Evolutionary conservation across 2,113 vertebrate species (phyloP), one percentile per base, ranked within the genome.

Genomic region (Toxostoma redivivum): DNA sequence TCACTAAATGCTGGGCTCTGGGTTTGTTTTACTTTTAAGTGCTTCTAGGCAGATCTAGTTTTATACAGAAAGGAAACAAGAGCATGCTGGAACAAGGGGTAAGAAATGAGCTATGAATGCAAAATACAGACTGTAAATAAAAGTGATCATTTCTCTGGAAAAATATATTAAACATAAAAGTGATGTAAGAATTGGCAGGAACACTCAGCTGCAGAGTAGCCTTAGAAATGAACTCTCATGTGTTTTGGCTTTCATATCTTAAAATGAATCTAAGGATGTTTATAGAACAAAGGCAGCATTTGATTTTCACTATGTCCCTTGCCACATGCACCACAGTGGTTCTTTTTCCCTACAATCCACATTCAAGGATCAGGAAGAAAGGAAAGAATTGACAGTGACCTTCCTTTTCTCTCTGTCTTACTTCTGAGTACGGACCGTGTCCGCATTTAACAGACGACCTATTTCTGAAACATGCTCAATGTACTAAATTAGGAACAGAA

Each of bases 401-500:
- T 96, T 93, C 76, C 92, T 83, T 88, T 94, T 85, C 87, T 89
- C 81, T 80, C 28, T 35, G 78, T 20, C 87, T 91, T 42, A 38
- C 67, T 82, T 80, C 92, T 73, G 82, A 81, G 83, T 66, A 71
- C 16, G 60, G 92, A 51, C 92, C 12, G 33, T n/a, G 60, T 57
- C 90, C n/a, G 64, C 73, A 73, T 96, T 96, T 96, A 94, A 90
- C 92, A 96, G 95, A 45, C 74, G 86, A 97, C 96, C 94, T 96
- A 95, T 90, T 97, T 97, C 94, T 83, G 85, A 83, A 92, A 80
- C 76, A 86, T 28, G 82, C 64, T 93, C 82, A 17, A 66, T 33
- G 90, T 66, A 71, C 96, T 97, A 94, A 96, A 95, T 96, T 88
- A 67, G 94, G 67, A 97, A 93, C 90, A 83, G 82, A 96, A 95